Conservation (phyloP, 2,797 vertebrate species). For the Balearica regulorum region DNA sequence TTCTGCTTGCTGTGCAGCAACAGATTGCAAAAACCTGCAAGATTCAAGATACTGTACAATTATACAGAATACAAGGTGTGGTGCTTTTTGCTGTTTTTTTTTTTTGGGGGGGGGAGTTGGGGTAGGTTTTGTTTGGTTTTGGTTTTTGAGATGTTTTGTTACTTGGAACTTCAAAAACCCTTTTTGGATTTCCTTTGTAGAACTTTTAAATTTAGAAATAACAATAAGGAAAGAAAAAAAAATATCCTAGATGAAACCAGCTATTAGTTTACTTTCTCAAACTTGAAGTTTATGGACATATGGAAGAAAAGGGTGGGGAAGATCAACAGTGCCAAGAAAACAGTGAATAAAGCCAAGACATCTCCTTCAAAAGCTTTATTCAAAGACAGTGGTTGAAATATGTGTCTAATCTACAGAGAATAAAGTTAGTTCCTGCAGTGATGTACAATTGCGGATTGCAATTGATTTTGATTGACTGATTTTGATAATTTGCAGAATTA, state of each 20-base stretch:
- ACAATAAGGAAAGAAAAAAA: neutral
- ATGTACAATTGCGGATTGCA: neutral
- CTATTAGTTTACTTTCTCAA: neutral
- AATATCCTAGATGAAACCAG: neutral
- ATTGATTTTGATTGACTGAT: neutral
- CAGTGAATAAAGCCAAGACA: neutral
- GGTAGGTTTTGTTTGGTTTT: neutral
- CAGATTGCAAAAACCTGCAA: accelerated
- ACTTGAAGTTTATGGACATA: neutral
- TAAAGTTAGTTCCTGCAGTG: neutral
- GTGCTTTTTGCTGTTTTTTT: neutral
- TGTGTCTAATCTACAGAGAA: neutral
- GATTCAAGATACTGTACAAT: neutral
- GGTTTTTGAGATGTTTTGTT: neutral
- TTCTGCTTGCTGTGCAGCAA: neutral
- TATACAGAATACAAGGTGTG: accelerated
- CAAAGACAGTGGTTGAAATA: neutral
- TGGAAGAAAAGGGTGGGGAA: neutral
- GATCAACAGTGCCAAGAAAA: neutral
- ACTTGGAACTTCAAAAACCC: neutral
- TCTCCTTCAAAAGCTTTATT: neutral
- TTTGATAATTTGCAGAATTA: neutral
- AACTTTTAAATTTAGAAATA: neutral
- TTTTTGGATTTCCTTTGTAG: neutral
- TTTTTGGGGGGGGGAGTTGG: no score